phyloP scores from a whole-genome alignment of 2,797 vertebrate species.

The Paguma larvata region DNA sequence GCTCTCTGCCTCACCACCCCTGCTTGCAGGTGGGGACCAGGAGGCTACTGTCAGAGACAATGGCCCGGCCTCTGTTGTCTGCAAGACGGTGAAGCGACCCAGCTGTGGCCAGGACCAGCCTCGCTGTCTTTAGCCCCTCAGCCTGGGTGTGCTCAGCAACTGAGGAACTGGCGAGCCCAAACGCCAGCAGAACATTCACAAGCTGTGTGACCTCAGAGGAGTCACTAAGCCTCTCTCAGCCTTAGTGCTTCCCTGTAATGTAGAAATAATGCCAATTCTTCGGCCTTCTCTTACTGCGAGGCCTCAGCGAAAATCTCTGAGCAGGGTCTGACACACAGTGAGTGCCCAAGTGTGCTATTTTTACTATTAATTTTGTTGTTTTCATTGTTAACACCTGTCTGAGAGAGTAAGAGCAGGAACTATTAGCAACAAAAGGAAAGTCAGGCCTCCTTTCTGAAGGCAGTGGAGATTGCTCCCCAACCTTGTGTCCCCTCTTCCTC shows the following conservation, averaged over 20 bases:
- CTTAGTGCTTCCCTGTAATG: not conserved
- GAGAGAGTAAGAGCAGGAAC: not conserved
- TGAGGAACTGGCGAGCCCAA: not conserved
- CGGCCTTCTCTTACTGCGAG: not conserved
- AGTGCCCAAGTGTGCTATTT: not conserved
- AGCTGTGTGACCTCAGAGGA: not conserved
- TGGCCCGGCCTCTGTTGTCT: constrained; percentile 43
- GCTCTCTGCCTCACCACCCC: constrained; percentile 52
- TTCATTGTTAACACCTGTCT: not conserved
- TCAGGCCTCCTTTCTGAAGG: not conserved
- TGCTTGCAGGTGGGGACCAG: constrained; percentile 49
- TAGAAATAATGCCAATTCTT: not conserved
- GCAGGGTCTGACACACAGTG: not conserved
- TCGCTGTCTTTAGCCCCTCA: not conserved
- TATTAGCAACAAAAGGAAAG: not conserved
- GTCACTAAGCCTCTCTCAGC: not conserved
- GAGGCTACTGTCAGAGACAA: constrained; percentile 43
- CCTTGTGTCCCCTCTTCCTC: not conserved
- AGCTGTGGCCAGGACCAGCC: not conserved
- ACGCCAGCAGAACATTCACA: not conserved
- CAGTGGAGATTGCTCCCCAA: not conserved
- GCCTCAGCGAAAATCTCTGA: not conserved
- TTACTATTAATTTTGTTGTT: not conserved
- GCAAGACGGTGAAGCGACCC: not conserved
- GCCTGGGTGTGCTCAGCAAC: not conserved